phyloP scores from a whole-genome alignment of 2,888 invertebrate species.

The Clusia tigrina region DNA sequence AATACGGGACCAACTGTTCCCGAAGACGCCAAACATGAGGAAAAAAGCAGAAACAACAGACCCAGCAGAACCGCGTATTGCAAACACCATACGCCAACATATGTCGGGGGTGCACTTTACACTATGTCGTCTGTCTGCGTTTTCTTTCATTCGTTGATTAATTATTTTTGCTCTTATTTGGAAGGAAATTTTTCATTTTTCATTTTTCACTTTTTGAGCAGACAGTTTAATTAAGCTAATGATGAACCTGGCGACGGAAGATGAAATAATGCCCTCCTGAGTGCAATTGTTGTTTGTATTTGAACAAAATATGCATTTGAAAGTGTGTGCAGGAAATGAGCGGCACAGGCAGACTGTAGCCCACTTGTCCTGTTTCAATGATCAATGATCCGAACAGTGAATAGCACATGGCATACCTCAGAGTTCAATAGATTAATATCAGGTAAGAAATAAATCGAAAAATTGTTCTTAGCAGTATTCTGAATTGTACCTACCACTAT shows the following conservation, averaged over 20 bases:
- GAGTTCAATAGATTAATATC: too few relatives aligned
- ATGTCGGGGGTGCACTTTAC: constrained; percentile 2
- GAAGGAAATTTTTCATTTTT: constrained; percentile 4
- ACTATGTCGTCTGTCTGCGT: background rate
- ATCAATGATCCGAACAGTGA: too few relatives aligned
- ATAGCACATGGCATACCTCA: too few relatives aligned
- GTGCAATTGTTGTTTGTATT: too few relatives aligned
- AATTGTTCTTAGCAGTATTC: too few relatives aligned
- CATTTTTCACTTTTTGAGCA: background rate
- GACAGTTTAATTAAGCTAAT: constrained; percentile 56
- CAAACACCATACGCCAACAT: constrained; percentile 29
- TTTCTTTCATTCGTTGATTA: constrained; percentile 42
- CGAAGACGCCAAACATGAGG: background rate
- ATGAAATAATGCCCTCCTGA: background rate
- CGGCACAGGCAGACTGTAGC: too few relatives aligned
- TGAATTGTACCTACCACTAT: too few relatives aligned
- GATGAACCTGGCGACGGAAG: constrained; percentile 33
- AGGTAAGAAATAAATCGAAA: too few relatives aligned
- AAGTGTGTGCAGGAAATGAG: too few relatives aligned
- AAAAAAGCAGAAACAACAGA: background rate
- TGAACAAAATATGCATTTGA: too few relatives aligned
- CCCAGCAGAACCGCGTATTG: background rate
- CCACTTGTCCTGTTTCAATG: too few relatives aligned
- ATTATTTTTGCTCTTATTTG: constrained; percentile 41
- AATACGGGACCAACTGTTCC: background rate